phyloP scores from a whole-genome alignment of 2,113 vertebrate species.

The Numenius arquata region DNA sequence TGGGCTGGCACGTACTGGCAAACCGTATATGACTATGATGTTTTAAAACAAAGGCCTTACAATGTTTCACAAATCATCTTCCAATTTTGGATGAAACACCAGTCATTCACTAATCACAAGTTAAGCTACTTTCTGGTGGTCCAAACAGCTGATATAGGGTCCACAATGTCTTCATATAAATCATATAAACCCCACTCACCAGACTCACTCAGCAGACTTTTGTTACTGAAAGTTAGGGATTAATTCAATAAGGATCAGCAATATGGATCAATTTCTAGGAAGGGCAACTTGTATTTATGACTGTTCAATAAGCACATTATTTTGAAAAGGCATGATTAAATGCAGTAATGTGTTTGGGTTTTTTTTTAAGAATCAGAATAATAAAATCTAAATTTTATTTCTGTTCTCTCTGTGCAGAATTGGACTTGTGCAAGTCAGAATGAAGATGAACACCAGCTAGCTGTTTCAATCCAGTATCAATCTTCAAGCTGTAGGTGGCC shows the following conservation, averaged over 20 bases:
- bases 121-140: not conserved
- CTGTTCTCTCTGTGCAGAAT: not conserved
- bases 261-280: not conserved
- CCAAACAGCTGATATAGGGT: accelerated
- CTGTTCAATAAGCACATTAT: not conserved
- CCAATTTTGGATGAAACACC: not conserved
- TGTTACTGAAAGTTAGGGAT: not conserved
- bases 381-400: not conserved
- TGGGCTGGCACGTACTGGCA: not conserved
- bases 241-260: not conserved
- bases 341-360: not conserved
- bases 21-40: accelerated
- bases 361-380: not conserved
- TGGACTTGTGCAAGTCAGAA: not conserved
- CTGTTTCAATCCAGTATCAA: not conserved
- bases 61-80: not conserved
- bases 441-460: not conserved
- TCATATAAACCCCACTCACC: not conserved
- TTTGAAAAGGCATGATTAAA: not conserved
- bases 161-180: not conserved
- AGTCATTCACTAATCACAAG: not conserved
- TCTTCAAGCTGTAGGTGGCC: not conserved
- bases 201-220: not conserved
- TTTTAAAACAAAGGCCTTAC: not conserved
- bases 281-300: not conserved